Evolutionary conservation across 1,140 invertebrate genomes (phyloP).

Genomic region (Papilio dardanus): DNA sequence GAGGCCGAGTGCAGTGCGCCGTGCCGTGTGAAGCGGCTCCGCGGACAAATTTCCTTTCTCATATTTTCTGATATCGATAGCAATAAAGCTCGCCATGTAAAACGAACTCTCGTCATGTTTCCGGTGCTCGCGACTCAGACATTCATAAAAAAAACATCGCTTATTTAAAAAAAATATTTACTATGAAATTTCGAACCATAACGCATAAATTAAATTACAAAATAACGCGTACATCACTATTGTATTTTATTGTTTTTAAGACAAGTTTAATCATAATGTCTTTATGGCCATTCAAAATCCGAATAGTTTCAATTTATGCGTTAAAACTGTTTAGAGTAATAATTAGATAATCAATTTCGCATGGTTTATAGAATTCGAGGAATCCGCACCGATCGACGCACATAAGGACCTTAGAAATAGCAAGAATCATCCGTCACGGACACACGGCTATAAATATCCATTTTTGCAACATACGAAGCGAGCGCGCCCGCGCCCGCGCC

Average conservation of each 20-base stretch:
- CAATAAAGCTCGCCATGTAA: conserved; percentile 73
- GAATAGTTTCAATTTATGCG: neutral
- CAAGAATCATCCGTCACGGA: conserved; percentile 75
- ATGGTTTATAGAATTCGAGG: conserved; percentile 38
- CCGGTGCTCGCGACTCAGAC: conserved; percentile 54
- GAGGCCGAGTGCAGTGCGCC: conserved; percentile 67
- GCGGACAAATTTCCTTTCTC: conserved; percentile 81
- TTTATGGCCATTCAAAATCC: conserved; percentile 1
- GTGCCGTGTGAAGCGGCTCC: conserved; percentile 70
- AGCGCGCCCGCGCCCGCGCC: conserved; percentile 64
- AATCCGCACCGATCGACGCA: conserved; percentile 60
- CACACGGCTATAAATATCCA: conserved; percentile 76
- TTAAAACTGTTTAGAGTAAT: conserved; percentile 5
- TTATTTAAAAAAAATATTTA: neutral
- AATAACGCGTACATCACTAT: conserved; percentile 58
- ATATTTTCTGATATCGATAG: conserved; percentile 81
- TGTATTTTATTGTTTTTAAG: conserved; percentile 49
- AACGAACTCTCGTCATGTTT: conserved; percentile 72
- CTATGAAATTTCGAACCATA: neutral
- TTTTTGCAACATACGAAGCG: conserved; percentile 75
- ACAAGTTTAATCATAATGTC: conserved; percentile 39
- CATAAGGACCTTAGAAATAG: conserved; percentile 72
- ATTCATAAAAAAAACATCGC: conserved; percentile 5
- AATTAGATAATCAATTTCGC: conserved; percentile 17
- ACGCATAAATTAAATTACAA: conserved; percentile 28